Evolutionary conservation across 2,113 vertebrate species (phyloP).

Genomic region (Otocyon megalotis): DNA sequence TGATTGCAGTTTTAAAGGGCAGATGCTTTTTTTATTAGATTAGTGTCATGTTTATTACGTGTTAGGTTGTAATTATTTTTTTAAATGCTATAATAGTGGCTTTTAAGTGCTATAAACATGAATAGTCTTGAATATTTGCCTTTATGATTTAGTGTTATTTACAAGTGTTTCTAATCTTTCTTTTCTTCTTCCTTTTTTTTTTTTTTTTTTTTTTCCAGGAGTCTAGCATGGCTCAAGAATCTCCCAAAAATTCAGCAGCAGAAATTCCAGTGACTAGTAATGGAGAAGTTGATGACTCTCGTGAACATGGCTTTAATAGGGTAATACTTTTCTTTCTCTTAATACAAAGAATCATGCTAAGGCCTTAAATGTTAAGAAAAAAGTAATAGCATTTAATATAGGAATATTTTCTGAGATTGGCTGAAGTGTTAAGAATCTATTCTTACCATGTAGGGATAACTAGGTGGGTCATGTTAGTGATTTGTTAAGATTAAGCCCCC

Average conservation of each 20-base stretch:
- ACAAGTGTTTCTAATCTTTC: not conserved
- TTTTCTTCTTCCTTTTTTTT: slow-evolving; percentile 36
- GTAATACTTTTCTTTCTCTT: slow-evolving; percentile 83
- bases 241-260: slow-evolving; percentile 93
- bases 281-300: slow-evolving; percentile 92
- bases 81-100: not conserved
- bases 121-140: not conserved
- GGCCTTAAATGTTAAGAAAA: slow-evolving; percentile 29
- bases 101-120: not conserved
- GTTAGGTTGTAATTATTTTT: slow-evolving; percentile 4
- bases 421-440: not conserved
- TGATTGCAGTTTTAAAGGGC: not conserved
- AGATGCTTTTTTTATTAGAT: slow-evolving; percentile 4
- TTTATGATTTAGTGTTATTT: slow-evolving; percentile 37
- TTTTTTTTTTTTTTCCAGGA: slow-evolving; percentile 82
- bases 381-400: not conserved
- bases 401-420: slow-evolving; percentile 47
- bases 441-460: not conserved
- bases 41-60: not conserved
- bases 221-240: slow-evolving; percentile 93
- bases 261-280: slow-evolving; percentile 98
- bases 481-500: slow-evolving; percentile 5
- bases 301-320: slow-evolving; percentile 91
- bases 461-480: not conserved
- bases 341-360: not conserved